A percentile compares a stretch with the other conserved stretches of the same genome.
Conservation (phyloP, 1,140 invertebrate genomes). For the Caenorhabditis tropicalis region DNA sequence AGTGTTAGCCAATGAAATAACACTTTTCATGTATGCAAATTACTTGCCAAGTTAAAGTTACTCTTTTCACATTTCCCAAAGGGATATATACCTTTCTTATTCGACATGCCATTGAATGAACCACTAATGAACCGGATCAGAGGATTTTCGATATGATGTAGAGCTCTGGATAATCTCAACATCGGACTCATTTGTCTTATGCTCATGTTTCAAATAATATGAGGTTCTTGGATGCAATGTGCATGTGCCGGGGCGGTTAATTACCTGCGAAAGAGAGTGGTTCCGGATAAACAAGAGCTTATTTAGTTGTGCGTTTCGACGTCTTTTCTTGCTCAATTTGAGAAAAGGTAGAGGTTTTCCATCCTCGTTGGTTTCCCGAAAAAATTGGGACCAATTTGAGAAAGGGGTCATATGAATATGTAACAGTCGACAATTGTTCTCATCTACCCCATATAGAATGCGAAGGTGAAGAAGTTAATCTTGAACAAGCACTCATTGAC, state of each 20-base stretch:
- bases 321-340: conserved; percentile 34
- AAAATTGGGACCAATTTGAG: conserved; percentile 38
- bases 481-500: conserved; percentile 38
- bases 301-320: neutral
- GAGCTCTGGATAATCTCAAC: neutral
- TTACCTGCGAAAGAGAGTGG: conserved; percentile 39
- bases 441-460: neutral
- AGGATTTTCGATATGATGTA: neutral
- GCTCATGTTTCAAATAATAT: conserved; percentile 39
- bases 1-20: conserved; percentile 31
- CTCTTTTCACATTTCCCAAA: neutral
- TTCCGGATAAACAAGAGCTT: conserved; percentile 44
- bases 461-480: neutral
- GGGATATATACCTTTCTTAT: neutral
- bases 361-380: neutral
- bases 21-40: conserved; percentile 37
- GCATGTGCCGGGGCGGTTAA: conserved; percentile 29
- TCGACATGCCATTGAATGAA: neutral
- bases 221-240: conserved; percentile 24
- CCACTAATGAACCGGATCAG: conserved; percentile 5
- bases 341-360: conserved; percentile 17
- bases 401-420: conserved; percentile 27
- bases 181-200: conserved; percentile 11
- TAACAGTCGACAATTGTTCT: conserved; percentile 14
- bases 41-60: neutral